Evolutionary conservation across 1,140 invertebrate genomes (phyloP), one percentile per base, ranked within the genome.

Genomic region (Nymphalis io): DNA sequence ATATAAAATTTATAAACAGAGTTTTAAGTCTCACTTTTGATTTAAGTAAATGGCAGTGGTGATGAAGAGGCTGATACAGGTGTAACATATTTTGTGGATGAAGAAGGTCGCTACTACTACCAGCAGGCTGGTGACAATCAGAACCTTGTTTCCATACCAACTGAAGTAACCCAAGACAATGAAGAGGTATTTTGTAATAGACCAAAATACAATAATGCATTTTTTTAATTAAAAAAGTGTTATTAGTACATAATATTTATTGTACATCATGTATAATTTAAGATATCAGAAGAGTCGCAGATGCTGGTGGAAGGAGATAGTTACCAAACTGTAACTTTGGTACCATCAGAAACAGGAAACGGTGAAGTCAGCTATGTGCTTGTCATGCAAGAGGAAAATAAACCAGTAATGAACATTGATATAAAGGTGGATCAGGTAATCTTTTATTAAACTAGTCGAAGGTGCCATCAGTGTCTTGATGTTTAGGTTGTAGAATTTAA

Each of bases 291-390:
- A 8, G 80, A 81, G 5, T 57, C 66, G 1, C 70, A 82, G 10
- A 77, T 87, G 40, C 53, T 91, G 23, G 78, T 86, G 11, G 82
- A 94, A 57, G 93, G 92, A 13, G 94, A 95, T 71, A 92, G 93
- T 4, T 97, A 95, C 90, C 96, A 97, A 88, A 96, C 96, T 2
- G 96, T 98, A 0, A 97, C 96, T 0, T 94, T 98, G 72, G 95
- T 98, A 16, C 97, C 97, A 1, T 96, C 96, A 0, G 96, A 97
- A 66, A 94, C 93, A 1, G 95, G 95, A 79, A 93, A 95, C 60
- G 96, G 96, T 44, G 96, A 98, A 93, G 94, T 98, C 1, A 98
- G 96, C 87, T 98, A 98, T 85, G 96, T 98, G 0, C 91, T 98
- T 13, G 97, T 98, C 72, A 96, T 98, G 3, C 96, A 97, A 79